Percentiles rank a stretch among this genome's conserved stretches.
Conservation (phyloP, 2,113 vertebrate genomes). For the Microtus oregoni region DNA sequence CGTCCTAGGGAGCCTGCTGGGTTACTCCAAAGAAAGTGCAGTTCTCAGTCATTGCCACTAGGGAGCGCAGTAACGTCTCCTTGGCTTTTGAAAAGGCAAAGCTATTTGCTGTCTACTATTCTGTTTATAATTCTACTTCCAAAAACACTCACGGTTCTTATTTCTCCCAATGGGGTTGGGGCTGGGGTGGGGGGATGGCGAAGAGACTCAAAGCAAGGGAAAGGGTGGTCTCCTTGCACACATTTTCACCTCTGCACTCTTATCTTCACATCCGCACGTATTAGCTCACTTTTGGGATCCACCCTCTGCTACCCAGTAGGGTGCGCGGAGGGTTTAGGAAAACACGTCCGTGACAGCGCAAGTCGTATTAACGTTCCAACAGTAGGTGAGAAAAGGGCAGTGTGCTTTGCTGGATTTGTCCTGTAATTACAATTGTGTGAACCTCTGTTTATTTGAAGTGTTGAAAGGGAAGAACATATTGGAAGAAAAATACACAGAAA, state of each 20-base stretch:
- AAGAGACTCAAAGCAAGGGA: fast-evolving
- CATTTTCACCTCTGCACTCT: neutral
- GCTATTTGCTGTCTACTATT: neutral
- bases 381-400: neutral
- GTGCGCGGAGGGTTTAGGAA: neutral
- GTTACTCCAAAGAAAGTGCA: neutral
- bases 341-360: neutral
- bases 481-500: neutral
- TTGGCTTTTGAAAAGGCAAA: neutral
- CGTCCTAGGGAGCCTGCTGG: neutral
- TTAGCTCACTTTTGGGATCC: neutral
- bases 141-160: neutral
- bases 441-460: neutral
- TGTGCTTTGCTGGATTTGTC: neutral
- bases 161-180: neutral
- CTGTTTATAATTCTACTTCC: neutral
- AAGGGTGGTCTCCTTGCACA: neutral
- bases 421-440: neutral
- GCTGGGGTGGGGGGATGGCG: too few relatives aligned
- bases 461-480: neutral
- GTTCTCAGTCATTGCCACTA: neutral
- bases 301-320: neutral
- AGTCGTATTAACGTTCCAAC: neutral
- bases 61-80: neutral
- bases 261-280: neutral